Percentiles rank a stretch among this genome's conserved stretches.
Conservation (phyloP, 1,140 invertebrate species). For the Babylonia areolata region DNA sequence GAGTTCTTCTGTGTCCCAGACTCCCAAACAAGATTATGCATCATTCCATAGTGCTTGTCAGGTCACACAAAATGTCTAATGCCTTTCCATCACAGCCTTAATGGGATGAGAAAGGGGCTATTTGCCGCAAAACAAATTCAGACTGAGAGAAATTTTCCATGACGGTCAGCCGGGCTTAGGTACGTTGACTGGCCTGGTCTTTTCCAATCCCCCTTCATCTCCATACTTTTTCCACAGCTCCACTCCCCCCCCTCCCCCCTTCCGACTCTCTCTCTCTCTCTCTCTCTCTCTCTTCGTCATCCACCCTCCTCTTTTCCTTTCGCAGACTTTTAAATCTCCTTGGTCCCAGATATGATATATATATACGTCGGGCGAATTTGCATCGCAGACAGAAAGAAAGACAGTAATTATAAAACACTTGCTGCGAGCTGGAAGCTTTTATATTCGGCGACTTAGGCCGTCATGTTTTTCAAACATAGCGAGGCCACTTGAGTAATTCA, state of each 20-base stretch:
- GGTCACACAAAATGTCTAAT: conserved; percentile 16
- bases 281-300: too few species aligned
- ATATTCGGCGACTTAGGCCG: background rate
- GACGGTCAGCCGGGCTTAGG: conserved; percentile 3
- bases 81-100: conserved; percentile 11
- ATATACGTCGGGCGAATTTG: conserved; percentile 14
- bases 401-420: conserved; percentile 37
- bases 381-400: conserved; percentile 34
- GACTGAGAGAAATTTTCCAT: conserved; percentile 10
- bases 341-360: conserved; percentile 24
- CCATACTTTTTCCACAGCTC: background rate
- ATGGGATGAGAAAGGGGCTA: conserved; percentile 27
- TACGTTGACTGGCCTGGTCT: background rate
- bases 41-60: conserved; percentile 16
- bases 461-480: conserved; percentile 30
- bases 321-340: conserved; percentile 12
- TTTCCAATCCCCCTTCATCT: background rate
- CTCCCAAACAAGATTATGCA: conserved; percentile 9
- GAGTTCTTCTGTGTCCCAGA: background rate
- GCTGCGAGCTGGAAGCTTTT: background rate
- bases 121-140: conserved; percentile 25
- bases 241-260: background rate
- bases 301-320: too few species aligned
- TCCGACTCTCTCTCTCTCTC: background rate
- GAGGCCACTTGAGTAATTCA: background rate